These are phyloP conservation scores for Eupithecia pulchellata DNA, from an alignment of 2,888 invertebrate species.

Conservation along the genomic window DNA sequence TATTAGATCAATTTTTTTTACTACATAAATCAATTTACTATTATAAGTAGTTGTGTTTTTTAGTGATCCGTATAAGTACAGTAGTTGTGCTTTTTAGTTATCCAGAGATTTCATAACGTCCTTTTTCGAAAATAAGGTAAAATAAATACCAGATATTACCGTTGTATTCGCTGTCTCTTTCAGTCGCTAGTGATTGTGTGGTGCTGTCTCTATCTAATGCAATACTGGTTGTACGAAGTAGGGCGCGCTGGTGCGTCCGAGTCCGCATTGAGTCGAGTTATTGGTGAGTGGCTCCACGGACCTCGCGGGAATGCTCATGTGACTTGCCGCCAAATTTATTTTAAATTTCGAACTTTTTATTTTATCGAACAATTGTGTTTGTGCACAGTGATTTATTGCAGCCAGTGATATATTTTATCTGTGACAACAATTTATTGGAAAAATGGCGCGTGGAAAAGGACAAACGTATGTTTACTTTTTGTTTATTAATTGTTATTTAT, in stretches of 20 bases:
- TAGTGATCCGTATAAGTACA: background rate
- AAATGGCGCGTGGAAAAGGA: slow-evolving; percentile 72
- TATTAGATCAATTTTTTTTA: slow-evolving; percentile 37
- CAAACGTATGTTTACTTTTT: slow-evolving; percentile 66
- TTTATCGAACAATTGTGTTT: slow-evolving; percentile 56
- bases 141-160: slow-evolving; percentile 15
- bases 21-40: background rate
- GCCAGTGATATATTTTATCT: slow-evolving; percentile 56
- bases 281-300: slow-evolving; percentile 80
- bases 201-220: slow-evolving; percentile 71
- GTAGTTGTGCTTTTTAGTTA: background rate
- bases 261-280: slow-evolving; percentile 74
- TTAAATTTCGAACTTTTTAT: slow-evolving; percentile 59
- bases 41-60: background rate
- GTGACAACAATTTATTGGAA: slow-evolving; percentile 55
- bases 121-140: slow-evolving; percentile 1
- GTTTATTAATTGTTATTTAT: slow-evolving; percentile 33
- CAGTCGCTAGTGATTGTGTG: slow-evolving; percentile 49
- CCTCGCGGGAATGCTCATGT: slow-evolving; percentile 80
- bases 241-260: slow-evolving; percentile 76
- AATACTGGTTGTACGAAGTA: slow-evolving; percentile 79
- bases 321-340: slow-evolving; percentile 76
- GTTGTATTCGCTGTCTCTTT: slow-evolving; percentile 54
- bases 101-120: background rate
- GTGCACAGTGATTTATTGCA: slow-evolving; percentile 55